Percentiles rank a stretch among this genome's conserved stretches.
Evolutionary conservation across 2,113 vertebrate genomes (phyloP).

Genomic region (Origma solitaria): DNA sequence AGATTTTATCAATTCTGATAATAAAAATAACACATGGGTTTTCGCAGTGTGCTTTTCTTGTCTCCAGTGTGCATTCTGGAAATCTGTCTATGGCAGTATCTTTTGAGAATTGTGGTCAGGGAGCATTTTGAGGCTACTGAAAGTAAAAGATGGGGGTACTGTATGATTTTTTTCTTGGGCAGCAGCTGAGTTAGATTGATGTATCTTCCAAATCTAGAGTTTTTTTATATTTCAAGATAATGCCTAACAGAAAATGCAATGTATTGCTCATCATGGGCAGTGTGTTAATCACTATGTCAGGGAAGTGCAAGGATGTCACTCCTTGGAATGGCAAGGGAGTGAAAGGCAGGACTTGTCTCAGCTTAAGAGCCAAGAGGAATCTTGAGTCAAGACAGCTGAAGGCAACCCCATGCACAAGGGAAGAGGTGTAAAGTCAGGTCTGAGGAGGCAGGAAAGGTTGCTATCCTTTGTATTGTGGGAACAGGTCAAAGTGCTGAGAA

Average conservation of each 20-base stretch:
- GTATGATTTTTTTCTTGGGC: neutral
- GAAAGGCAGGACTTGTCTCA: neutral
- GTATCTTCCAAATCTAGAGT: neutral
- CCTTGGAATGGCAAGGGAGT: neutral
- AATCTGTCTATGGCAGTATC: neutral
- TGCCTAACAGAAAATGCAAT: neutral
- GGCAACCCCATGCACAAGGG: neutral
- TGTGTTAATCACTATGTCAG: neutral
- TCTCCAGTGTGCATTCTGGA: neutral
- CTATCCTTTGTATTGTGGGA: neutral
- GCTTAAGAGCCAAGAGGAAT: neutral
- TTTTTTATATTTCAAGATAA: neutral
- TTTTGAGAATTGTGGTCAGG: neutral
- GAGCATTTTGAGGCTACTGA: neutral
- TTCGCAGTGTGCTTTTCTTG: neutral
- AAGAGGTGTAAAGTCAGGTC: neutral
- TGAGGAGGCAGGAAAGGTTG: accelerated
- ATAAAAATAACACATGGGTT: neutral
- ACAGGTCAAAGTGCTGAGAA: neutral
- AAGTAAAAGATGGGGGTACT: neutral
- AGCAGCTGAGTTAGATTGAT: neutral
- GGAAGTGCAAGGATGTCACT: neutral
- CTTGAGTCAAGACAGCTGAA: neutral
- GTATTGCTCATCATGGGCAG: neutral
- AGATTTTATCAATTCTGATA: neutral